Evolutionary conservation across 2,113 vertebrate species (phyloP).

Genomic region (Trogon melanurus): DNA sequence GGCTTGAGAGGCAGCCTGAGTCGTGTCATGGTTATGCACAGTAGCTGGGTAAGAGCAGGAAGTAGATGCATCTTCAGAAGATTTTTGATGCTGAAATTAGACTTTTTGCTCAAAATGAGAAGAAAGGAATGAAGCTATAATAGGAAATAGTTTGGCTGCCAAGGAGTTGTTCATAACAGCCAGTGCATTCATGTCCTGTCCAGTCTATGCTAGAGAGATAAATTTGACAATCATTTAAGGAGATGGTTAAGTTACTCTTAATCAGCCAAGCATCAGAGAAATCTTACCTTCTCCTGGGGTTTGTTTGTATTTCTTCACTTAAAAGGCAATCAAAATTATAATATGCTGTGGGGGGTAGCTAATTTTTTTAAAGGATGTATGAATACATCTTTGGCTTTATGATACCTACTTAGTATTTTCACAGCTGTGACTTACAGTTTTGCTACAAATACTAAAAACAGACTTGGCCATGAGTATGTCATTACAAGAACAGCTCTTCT

Average conservation of each 20-base stretch:
- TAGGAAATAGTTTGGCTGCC: background rate
- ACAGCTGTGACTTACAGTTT: background rate
- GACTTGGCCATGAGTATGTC: background rate
- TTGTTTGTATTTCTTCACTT: background rate
- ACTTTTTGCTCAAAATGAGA: background rate
- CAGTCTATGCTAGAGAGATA: background rate
- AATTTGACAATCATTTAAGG: background rate
- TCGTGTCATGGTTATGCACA: background rate
- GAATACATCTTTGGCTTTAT: background rate
- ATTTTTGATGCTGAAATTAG: background rate
- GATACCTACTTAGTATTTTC: background rate
- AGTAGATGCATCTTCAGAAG: background rate
- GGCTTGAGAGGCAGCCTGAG: background rate
- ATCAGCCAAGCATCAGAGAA: background rate
- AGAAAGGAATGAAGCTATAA: background rate
- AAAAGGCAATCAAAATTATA: background rate
- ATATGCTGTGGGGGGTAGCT: background rate
- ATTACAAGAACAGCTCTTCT: background rate
- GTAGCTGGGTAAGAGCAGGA: background rate
- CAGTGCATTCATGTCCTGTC: background rate
- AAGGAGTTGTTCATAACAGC: background rate
- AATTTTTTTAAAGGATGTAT: background rate
- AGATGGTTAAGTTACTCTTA: background rate
- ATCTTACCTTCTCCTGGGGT: background rate
- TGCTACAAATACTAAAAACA: background rate